Base-by-base conservation (phyloP, 2,888 invertebrate species). In the Drepanosiphum platanoidis region DNA sequence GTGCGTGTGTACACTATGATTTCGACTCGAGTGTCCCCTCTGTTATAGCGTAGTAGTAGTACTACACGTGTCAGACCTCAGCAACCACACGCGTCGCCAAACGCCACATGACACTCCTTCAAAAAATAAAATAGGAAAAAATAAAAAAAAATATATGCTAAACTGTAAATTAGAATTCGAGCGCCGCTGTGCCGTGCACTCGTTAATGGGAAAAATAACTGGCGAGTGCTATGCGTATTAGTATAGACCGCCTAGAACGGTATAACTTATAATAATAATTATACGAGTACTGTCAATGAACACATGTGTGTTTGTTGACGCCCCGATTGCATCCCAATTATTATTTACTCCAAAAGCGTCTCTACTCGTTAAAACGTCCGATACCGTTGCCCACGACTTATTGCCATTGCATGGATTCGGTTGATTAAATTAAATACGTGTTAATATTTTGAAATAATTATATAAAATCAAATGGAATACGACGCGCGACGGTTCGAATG, bases 71-170 rank as follows among this genome's bases (percentile, higher is more conserved):
- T 72, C 66, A 36, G 46, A 83, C 66, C 66, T 46, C 64, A 30
- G 68, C n/a, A 77, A 84, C 84, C 84, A 84, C 84, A 84, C 84
- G 84, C 84, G 75, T 75, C 52, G 84, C 68, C 58, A 68, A 77
- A 68, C 18, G 30, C 64, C 66, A 66, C n/a, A 39, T 77, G 84
- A 84, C 77, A 77, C 77, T 77, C 77, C 77, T 70, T 36, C n/a
- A 3, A n/a, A 52, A 77, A 52, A n/a, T n/a, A n/a, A n/a, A n/a
- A n/a, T n/a, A n/a, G n/a, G n/a, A n/a, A n/a, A n/a, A n/a, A n/a
- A n/a, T n/a, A n/a, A n/a, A n/a, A n/a, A n/a, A 68, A 75, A 84
- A 39, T 39, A 79, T 42, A 52, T 30, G 70, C 52, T 58, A 52
- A 70, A 58, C 11, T 34, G 18, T 80, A 70, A 70, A 70, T 58